Base-by-base conservation (phyloP, 2,113 vertebrate species). In the Mus pahari region DNA sequence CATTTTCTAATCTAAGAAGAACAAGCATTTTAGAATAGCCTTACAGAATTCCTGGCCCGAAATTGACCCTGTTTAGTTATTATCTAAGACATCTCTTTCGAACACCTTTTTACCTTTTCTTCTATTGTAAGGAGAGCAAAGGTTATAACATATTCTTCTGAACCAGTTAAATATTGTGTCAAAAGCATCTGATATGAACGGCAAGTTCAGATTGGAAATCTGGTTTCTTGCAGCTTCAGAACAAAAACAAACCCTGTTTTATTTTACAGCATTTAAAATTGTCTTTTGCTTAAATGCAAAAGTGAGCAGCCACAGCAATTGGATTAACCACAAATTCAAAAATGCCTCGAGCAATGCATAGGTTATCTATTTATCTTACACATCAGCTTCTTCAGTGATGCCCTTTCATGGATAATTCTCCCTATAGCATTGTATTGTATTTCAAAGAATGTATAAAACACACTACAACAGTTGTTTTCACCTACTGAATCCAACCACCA, bases 291-390 rank as follows among this genome's bases (percentile, higher is more conserved):
- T 42, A 93, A 93, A 94, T 84, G 24, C 17, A 96, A 94, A 96
- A 81, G 75, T 90, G 20, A 96, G 19, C 70, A 93, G n/a, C 28
- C 24, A 94, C 53, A 82, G 71, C 78, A 95, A 86, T 36, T 89
- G 9, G 39, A 97, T 96, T 96, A 94, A 73, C 36, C 20, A 64
- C 58, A 96, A 96, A 89, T 95, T 64, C 90, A 90, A 97, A 48
- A 79, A 83, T 70, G 20, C 36, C 78, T 95, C 24, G 53, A 94
- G 50, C 24, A 83, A 75, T 36, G 36, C 28, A 81, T 39, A 95
- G 22, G 8, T 91, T 92, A 74, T 73, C 94, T 42, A 75, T 8
- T 91, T 89, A 94, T 73, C 71, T 92, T 86, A 83, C 45, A 12
- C 16, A 92, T 86, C 20, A 90, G 24, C 36, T 24, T 92, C 26